Conservation (phyloP, 2,113 vertebrate species). For the Protomyctophum bolini region DNA sequence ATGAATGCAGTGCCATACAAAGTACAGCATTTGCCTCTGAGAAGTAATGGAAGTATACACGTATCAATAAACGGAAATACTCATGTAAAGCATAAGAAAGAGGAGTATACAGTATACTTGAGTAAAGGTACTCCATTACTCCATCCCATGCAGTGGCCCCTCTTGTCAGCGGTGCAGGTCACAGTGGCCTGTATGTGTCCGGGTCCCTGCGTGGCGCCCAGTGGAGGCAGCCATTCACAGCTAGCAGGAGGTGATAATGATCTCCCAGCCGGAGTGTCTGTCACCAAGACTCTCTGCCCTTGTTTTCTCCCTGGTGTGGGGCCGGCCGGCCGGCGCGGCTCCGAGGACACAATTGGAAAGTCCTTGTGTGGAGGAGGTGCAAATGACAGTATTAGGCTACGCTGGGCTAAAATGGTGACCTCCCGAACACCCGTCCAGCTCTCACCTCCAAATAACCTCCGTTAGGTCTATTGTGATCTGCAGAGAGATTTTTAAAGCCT, state of each 20-base stretch:
- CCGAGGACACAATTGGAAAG: constrained; percentile 42
- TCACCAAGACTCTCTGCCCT: constrained; percentile 44
- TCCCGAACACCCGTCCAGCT: constrained; percentile 9
- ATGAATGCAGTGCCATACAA: too few relatives aligned
- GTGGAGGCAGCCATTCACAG: constrained; percentile 67
- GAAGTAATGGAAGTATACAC: too few relatives aligned
- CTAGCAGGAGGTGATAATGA: constrained; percentile 71
- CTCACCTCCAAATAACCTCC: constrained; percentile 46
- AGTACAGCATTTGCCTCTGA: too few relatives aligned
- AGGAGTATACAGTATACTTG: too few relatives aligned
- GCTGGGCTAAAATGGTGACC: constrained; percentile 55
- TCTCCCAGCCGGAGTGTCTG: constrained; percentile 61
- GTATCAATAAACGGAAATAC: too few relatives aligned
- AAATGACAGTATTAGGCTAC: constrained; percentile 55
- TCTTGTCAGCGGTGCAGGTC: constrained; percentile 20
- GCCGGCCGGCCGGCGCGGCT: constrained; percentile 36
- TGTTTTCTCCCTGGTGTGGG: constrained; percentile 49
- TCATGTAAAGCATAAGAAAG: too few relatives aligned
- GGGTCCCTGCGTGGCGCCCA: constrained; percentile 28
- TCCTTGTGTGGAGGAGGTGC: constrained; percentile 53
- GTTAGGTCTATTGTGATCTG: constrained; percentile 34
- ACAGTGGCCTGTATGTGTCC: constrained; percentile 25
- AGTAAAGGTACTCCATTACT: too few relatives aligned
- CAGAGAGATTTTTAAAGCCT: constrained; percentile 42
- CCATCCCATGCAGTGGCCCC: too few relatives aligned